Conservation (phyloP, 2,888 invertebrate genomes). For the Pyrgus malvae region DNA sequence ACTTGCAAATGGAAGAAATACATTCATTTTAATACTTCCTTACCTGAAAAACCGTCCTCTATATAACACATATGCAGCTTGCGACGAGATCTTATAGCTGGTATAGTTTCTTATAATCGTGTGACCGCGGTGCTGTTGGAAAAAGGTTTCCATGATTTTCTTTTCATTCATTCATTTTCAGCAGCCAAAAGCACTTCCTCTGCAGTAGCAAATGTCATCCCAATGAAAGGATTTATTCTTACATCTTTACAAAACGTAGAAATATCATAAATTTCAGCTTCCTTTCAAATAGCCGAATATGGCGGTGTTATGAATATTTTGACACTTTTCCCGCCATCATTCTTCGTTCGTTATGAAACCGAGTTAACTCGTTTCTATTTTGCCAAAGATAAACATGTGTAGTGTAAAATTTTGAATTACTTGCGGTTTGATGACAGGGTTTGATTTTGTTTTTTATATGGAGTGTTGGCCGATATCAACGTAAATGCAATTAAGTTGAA, state of each 20-base stretch:
- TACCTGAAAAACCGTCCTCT: no score
- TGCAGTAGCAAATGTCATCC: background rate
- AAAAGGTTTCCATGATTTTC: background rate
- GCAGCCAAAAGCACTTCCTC: background rate
- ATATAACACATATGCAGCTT: no score
- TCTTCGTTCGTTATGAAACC: background rate
- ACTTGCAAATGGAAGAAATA: no score
- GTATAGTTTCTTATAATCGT: no score
- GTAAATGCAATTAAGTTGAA: background rate
- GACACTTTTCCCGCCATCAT: background rate
- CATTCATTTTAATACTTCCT: no score
- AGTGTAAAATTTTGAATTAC: background rate
- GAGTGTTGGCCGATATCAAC: constrained; percentile 5
- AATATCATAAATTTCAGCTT: background rate
- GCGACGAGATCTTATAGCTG: no score
- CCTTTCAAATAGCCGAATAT: constrained; percentile 3
- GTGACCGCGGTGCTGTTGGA: constrained; percentile 4
- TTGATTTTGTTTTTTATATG: background rate
- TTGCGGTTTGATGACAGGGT: no score
- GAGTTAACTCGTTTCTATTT: constrained; percentile 12
- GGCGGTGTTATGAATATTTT: background rate
- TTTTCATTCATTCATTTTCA: background rate
- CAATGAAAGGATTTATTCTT: background rate
- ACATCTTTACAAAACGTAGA: background rate
- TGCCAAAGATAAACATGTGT: constrained; percentile 14